Conservation (phyloP, 1,140 invertebrate species). For the Diabrotica undecimpunctata region DNA sequence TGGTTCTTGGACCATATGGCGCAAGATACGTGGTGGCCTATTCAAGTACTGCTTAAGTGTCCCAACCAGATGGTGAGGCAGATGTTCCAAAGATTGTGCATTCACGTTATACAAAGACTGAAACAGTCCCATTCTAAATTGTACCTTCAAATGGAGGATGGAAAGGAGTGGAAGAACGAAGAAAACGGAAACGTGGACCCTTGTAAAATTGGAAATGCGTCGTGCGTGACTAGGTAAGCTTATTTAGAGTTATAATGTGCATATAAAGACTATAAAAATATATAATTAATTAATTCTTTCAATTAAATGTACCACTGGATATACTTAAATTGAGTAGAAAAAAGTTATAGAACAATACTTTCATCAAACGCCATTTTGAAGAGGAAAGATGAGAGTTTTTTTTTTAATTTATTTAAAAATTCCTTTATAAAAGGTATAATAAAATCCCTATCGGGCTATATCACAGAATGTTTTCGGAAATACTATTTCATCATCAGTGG, state of each 20-base stretch:
- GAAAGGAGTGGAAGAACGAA: slow-evolving; percentile 46
- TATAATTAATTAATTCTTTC: background rate
- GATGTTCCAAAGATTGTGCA: slow-evolving; percentile 89
- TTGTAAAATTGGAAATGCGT: slow-evolving; percentile 70
- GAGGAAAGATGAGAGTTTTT: too few species aligned
- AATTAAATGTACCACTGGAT: background rate
- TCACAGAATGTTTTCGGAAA: too few species aligned
- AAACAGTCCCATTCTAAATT: slow-evolving; percentile 66
- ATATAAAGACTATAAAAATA: too few species aligned
- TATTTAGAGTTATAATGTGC: background rate
- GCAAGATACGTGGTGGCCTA: slow-evolving; percentile 88
- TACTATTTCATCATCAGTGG: too few species aligned
- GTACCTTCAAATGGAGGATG: slow-evolving; percentile 63
- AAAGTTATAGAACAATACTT: too few species aligned
- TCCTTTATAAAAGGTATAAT: too few species aligned
- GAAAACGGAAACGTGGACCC: slow-evolving; percentile 60
- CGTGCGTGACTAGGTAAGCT: slow-evolving; percentile 70
- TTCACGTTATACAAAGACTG: slow-evolving; percentile 88
- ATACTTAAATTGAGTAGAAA: too few species aligned
- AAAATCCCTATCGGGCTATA: too few species aligned
- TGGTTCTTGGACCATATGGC: slow-evolving; percentile 93
- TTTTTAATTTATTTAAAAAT: too few species aligned
- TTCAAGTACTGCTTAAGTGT: slow-evolving; percentile 88
- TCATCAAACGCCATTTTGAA: too few species aligned
- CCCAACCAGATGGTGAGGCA: slow-evolving; percentile 93